phyloP scores from a whole-genome alignment of 2,113 vertebrate species.

The Noturus placidus region DNA sequence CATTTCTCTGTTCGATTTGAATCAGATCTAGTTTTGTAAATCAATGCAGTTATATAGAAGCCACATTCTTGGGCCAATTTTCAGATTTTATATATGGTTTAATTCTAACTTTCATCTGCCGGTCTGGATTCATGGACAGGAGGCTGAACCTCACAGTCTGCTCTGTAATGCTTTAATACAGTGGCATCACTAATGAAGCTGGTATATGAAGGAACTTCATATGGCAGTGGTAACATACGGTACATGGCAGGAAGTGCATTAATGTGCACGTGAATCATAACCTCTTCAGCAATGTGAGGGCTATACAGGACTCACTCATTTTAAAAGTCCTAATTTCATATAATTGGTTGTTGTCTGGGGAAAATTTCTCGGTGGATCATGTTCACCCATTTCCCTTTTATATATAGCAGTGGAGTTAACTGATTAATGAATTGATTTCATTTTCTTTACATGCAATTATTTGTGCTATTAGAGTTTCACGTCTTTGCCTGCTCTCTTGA shows the following conservation, averaged over 20 bases:
- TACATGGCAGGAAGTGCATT: not conserved
- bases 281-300: not conserved
- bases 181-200: not conserved
- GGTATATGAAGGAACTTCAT: not conserved
- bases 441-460: not conserved
- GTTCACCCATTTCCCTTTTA: not conserved
- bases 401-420: not conserved
- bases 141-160: not conserved
- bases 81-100: not conserved
- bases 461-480: slow-evolving; percentile 12
- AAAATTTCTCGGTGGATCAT: not conserved
- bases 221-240: not conserved
- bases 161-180: not conserved
- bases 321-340: not conserved
- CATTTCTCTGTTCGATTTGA: not conserved
- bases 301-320: not conserved
- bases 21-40: not conserved
- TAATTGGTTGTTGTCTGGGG: not conserved
- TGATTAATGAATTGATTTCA: not conserved
- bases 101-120: not conserved
- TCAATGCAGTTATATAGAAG: not conserved
- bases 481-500: slow-evolving; percentile 15
- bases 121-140: not conserved
- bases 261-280: not conserved
- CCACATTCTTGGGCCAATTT: not conserved